A percentile compares a stretch with the other conserved stretches of the same genome.
Evolutionary conservation across 1,140 invertebrate genomes (phyloP).

Genomic region (Hylaeus volcanicus): DNA sequence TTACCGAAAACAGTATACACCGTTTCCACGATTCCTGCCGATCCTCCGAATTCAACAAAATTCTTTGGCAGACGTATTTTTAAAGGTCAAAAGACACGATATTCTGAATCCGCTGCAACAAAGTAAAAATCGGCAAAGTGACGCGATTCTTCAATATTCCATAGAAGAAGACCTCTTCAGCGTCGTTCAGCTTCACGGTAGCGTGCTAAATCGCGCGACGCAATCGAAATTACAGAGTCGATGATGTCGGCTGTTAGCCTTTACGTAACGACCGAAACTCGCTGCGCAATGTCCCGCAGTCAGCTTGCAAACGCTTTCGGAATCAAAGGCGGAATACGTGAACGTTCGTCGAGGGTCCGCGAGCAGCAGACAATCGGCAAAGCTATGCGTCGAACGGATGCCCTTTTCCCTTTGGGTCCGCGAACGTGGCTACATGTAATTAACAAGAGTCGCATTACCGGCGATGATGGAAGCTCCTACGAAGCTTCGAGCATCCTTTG

Average conservation of each 20-base stretch:
- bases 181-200: not conserved
- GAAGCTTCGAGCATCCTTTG: not conserved
- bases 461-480: not conserved
- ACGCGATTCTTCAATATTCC: too few relatives aligned
- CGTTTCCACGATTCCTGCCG: too few relatives aligned
- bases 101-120: too few relatives aligned
- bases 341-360: not conserved
- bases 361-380: conserved; percentile 4
- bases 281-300: not conserved
- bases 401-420: not conserved
- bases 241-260: not conserved
- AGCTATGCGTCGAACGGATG: not conserved
- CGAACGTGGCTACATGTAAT: not conserved
- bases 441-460: not conserved
- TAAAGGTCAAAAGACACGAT: too few relatives aligned
- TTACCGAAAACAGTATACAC: too few relatives aligned
- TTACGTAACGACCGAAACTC: not conserved
- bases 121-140: too few relatives aligned
- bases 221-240: not conserved
- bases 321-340: not conserved
- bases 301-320: not conserved
- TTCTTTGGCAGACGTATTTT: too few relatives aligned
- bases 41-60: too few relatives aligned
- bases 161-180: too few relatives aligned
- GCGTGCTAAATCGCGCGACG: not conserved